These are phyloP conservation scores for Henricia sp. DNA, from an alignment of 53 echinoderm and acorn worm species.

Conservation along the genomic window DNA sequence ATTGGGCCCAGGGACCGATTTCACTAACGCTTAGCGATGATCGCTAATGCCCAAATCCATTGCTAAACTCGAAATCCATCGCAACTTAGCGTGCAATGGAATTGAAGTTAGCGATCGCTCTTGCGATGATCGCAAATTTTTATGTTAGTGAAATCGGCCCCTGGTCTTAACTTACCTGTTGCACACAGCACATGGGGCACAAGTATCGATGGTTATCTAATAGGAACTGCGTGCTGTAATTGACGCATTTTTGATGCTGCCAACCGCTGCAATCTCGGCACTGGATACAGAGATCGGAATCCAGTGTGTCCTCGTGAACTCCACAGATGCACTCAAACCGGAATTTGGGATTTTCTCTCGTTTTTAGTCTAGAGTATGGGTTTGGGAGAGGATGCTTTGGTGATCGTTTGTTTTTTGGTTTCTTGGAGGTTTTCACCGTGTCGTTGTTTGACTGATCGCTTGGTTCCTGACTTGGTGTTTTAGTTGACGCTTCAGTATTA, in stretches of 20 bases:
- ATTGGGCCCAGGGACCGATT: too few relatives aligned
- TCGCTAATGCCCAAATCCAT: too few relatives aligned
- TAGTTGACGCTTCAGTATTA: not conserved
- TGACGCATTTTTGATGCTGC: conserved; percentile 89
- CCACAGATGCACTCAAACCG: conserved; percentile 88
- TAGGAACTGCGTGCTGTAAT: conserved; percentile 39
- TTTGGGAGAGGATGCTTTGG: not conserved
- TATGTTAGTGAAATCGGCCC: too few relatives aligned
- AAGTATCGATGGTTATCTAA: conserved; percentile 58
- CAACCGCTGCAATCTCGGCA: conserved; percentile 76
- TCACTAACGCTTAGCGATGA: too few relatives aligned
- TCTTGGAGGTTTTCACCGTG: not conserved
- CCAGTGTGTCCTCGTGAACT: conserved; percentile 36
- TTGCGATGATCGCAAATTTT: too few relatives aligned
- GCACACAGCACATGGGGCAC: conserved; percentile 81
- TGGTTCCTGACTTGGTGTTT: too few relatives aligned
- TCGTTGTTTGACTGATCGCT: not conserved
- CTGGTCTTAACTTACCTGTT: conserved; percentile 54
- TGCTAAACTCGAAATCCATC: too few relatives aligned
- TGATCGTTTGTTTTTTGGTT: conserved; percentile 4
- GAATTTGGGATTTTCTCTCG: not conserved
- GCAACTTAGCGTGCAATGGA: too few relatives aligned
- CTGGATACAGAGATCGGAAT: conserved; percentile 52
- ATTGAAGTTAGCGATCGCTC: too few relatives aligned
- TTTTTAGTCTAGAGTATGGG: not conserved